Percentiles rank a stretch among this genome's conserved stretches.
Conservation (phyloP, 2,797 vertebrate species). For the Dicrostonyx torquatus region DNA sequence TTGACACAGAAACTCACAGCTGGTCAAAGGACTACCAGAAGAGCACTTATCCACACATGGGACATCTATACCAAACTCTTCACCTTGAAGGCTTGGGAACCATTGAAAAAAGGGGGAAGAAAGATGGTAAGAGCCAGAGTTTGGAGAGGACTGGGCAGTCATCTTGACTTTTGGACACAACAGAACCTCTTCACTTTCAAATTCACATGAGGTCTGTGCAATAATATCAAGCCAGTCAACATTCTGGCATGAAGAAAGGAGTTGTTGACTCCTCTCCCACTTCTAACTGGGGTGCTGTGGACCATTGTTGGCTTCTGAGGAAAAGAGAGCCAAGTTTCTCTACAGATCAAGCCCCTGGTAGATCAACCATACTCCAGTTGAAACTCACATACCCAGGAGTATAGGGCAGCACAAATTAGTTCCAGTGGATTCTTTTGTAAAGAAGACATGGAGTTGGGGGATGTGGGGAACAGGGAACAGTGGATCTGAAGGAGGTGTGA, state of each 20-base stretch:
- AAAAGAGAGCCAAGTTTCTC: background rate
- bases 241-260: background rate
- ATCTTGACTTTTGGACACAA: background rate
- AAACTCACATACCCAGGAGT: background rate
- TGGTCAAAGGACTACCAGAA: background rate
- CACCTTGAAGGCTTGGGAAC: background rate
- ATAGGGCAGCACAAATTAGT: background rate
- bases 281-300: background rate
- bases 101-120: background rate
- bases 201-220: background rate
- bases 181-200: background rate
- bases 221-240: background rate
- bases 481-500: background rate
- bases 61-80: background rate
- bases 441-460: background rate
- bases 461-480: background rate
- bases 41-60: background rate
- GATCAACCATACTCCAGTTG: background rate
- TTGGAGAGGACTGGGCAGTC: too few relatives aligned
- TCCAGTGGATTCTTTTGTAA: background rate
- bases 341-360: too few relatives aligned
- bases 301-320: background rate
- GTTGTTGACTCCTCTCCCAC: background rate
- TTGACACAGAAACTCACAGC: background rate
- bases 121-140: background rate